Percentiles rank a stretch among this genome's conserved stretches.
Evolutionary conservation across 1,140 invertebrate species (phyloP).

Genomic region (Drosophila subobscura): DNA sequence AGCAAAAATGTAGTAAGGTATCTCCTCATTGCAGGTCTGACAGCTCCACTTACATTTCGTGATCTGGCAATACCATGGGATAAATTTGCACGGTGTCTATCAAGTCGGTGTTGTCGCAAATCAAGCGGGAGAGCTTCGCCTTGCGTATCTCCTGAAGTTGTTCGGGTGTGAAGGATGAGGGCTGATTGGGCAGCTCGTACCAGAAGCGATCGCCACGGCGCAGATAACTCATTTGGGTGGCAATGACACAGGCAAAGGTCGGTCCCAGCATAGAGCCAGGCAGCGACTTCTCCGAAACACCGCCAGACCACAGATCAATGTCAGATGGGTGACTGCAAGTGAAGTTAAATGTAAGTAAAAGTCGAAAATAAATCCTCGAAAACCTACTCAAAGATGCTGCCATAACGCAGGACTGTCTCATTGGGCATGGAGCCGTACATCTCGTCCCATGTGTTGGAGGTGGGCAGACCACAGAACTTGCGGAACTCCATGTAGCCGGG

Average conservation of each 20-base stretch:
- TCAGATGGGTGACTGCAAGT: conserved; percentile 89
- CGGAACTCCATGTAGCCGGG: conserved; percentile 96
- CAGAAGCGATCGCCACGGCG: conserved; percentile 97
- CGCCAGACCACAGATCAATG: conserved; percentile 96
- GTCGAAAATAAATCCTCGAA: conserved; percentile 22
- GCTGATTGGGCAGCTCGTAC: conserved; percentile 96
- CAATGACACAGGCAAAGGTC: conserved; percentile 97
- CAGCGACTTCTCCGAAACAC: conserved; percentile 94
- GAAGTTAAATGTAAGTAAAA: neutral
- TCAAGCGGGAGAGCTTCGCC: conserved; percentile 91
- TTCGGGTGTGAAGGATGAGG: conserved; percentile 94
- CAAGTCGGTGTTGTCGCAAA: conserved; percentile 97
- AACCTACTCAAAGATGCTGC: conserved; percentile 89
- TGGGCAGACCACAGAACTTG: conserved; percentile 94
- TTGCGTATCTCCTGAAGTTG: conserved; percentile 96
- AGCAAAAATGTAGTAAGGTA: neutral
- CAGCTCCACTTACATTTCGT: conserved; percentile 90
- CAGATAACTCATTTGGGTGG: conserved; percentile 96
- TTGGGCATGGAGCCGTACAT: conserved; percentile 95
- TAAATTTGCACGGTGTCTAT: conserved; percentile 96
- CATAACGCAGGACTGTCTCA: conserved; percentile 91
- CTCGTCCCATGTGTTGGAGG: conserved; percentile 92
- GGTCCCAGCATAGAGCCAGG: conserved; percentile 96
- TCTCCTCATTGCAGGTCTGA: no score
- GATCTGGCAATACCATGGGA: conserved; percentile 95